These are phyloP conservation scores for Rhinolophus sinicus DNA, from an alignment of 2,113 vertebrate species.

Conservation along the genomic window DNA sequence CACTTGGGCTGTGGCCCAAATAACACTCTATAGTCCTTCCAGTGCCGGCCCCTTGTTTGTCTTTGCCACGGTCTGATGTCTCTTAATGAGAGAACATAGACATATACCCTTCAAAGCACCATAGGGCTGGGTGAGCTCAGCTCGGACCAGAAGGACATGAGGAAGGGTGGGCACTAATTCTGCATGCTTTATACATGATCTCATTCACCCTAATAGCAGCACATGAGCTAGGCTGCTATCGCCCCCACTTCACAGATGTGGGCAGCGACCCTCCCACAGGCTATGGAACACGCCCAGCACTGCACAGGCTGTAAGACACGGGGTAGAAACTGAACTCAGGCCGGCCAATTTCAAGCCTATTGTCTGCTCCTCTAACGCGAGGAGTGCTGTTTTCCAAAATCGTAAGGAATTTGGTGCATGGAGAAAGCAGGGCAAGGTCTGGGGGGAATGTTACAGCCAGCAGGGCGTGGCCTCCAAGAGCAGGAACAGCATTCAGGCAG, in stretches of 20 bases:
- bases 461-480: too few species aligned
- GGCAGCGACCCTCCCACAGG: background rate
- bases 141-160: background rate
- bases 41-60: background rate
- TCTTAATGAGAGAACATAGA: too few species aligned
- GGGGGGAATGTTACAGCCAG: background rate
- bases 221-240: fast-evolving
- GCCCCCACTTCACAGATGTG: background rate
- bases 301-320: fast-evolving
- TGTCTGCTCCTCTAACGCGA: fast-evolving
- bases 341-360: fast-evolving
- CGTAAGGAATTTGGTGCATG: fast-evolving
- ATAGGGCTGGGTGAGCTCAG: background rate
- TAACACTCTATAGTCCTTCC: background rate
- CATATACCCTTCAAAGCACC: too few species aligned
- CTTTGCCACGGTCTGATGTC: background rate
- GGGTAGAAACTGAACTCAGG: background rate
- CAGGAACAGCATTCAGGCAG: fast-evolving
- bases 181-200: fast-evolving
- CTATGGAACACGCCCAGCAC: background rate
- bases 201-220: fast-evolving
- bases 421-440: fast-evolving
- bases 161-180: too few species aligned
- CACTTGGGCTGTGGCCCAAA: background rate
- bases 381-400: fast-evolving